phyloP scores from a whole-genome alignment of 2,113 vertebrate genomes.

The Arvicanthis niloticus region DNA sequence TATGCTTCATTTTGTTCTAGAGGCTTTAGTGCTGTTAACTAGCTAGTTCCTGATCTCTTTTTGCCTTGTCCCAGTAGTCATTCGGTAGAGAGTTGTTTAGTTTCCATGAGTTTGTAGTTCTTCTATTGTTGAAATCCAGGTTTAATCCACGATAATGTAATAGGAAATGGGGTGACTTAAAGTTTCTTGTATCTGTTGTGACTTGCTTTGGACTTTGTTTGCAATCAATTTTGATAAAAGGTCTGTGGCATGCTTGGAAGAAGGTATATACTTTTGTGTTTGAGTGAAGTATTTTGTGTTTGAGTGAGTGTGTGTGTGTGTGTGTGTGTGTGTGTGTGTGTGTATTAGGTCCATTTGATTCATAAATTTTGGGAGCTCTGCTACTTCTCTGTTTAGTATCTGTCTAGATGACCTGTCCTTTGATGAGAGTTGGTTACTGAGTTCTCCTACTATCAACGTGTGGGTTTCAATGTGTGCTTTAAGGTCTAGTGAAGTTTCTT shows the following conservation, averaged over 20 bases:
- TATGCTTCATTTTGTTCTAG: background rate
- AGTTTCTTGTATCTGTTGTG: background rate
- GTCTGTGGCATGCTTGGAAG: background rate
- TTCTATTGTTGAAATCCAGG: background rate
- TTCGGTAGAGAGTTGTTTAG: background rate
- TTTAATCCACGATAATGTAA: background rate
- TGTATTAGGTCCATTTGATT: background rate
- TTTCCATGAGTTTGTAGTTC: background rate
- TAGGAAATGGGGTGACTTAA: background rate
- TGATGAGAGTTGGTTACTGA: background rate
- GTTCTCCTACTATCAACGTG: background rate
- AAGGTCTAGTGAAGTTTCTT: background rate
- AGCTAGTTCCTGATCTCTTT: background rate
- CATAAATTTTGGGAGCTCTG: background rate
- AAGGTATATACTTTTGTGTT: background rate
- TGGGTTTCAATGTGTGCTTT: background rate
- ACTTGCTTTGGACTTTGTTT: background rate
- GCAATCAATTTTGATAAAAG: background rate
- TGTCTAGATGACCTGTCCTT: background rate
- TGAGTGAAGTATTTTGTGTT: background rate
- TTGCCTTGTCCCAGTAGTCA: background rate
- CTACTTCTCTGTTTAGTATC: background rate
- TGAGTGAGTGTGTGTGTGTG: background rate
- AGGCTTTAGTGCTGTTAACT: background rate
- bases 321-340: background rate